A percentile compares a stretch with the other conserved stretches of the same genome.
These are phyloP conservation scores for Leptopilina clavipes DNA, from an alignment of 1,140 invertebrate genomes.

Conservation along the genomic window DNA sequence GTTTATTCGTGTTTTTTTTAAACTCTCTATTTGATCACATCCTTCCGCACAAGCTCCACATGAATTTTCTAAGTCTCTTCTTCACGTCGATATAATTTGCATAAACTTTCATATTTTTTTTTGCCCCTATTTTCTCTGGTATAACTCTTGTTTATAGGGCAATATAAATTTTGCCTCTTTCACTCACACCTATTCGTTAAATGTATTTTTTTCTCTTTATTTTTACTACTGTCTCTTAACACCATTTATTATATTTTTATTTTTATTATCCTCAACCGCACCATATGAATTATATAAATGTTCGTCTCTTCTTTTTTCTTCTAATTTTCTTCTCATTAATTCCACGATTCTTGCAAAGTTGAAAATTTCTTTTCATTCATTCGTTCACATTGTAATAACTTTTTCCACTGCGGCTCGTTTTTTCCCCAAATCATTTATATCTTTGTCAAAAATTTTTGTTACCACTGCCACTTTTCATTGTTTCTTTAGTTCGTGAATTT, in stretches of 20 bases:
- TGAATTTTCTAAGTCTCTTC: background rate
- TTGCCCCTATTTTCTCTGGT: background rate
- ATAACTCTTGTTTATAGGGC: background rate
- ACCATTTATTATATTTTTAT: background rate
- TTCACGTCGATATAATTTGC: constrained; percentile 1
- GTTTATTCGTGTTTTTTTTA: background rate
- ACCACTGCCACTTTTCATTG: background rate
- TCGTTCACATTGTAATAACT: background rate
- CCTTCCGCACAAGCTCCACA: constrained; percentile 9
- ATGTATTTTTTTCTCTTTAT: background rate
- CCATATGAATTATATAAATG: background rate
- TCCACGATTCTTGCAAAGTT: background rate
- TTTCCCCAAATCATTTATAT: background rate
- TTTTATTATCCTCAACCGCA: background rate
- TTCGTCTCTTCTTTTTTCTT: background rate
- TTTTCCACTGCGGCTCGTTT: background rate
- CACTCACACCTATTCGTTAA: background rate
- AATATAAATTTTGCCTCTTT: background rate
- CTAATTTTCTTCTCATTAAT: background rate
- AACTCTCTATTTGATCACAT: constrained; percentile 1
- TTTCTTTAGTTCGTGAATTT: background rate
- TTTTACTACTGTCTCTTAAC: background rate
- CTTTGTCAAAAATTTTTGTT: constrained; percentile 10
- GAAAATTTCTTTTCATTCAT: background rate
- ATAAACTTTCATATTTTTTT: background rate